These are phyloP conservation scores for Scaptodrosophila lebanonensis DNA, from an alignment of 1,140 invertebrate species.

Conservation along the genomic window DNA sequence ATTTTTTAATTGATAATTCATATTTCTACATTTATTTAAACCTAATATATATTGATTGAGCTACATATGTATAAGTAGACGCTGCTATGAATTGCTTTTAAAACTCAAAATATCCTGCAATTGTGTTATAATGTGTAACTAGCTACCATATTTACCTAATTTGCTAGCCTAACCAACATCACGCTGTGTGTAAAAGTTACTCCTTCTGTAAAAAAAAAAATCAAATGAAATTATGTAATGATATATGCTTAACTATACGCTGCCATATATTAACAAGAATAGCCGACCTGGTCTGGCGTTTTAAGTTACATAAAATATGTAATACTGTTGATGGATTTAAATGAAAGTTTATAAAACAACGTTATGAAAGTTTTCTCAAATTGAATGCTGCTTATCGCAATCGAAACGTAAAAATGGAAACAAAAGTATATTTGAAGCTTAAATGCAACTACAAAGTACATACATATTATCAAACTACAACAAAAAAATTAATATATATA, in stretches of 20 bases:
- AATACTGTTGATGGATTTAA: constrained; percentile 57
- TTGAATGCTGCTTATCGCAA: too few relatives aligned
- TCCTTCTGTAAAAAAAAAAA: constrained; percentile 33
- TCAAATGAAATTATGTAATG: constrained; percentile 40
- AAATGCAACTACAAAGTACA: constrained; percentile 28
- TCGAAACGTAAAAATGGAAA: too few relatives aligned
- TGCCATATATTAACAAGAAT: constrained; percentile 52
- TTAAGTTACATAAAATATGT: constrained; percentile 43
- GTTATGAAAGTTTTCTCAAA: constrained; percentile 46
- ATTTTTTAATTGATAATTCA: constrained; percentile 34
- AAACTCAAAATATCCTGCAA: constrained; percentile 52
- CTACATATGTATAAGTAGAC: constrained; percentile 26
- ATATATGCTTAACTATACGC: constrained; percentile 59
- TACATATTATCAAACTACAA: constrained; percentile 15
- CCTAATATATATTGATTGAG: constrained; percentile 9
- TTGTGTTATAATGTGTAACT: constrained; percentile 47
- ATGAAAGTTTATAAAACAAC: constrained; percentile 71
- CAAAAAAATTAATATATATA: constrained; percentile 3
- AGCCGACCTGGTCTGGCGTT: constrained; percentile 45
- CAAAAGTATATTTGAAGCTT: too few relatives aligned
- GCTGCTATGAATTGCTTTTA: constrained; percentile 50
- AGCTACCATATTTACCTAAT: constrained; percentile 22
- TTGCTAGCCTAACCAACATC: constrained; percentile 29
- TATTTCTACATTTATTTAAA: constrained; percentile 28
- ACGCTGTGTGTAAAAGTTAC: constrained; percentile 47